Conservation (phyloP, 2,797 vertebrate genomes). For the Odontamblyopus rebecca region DNA sequence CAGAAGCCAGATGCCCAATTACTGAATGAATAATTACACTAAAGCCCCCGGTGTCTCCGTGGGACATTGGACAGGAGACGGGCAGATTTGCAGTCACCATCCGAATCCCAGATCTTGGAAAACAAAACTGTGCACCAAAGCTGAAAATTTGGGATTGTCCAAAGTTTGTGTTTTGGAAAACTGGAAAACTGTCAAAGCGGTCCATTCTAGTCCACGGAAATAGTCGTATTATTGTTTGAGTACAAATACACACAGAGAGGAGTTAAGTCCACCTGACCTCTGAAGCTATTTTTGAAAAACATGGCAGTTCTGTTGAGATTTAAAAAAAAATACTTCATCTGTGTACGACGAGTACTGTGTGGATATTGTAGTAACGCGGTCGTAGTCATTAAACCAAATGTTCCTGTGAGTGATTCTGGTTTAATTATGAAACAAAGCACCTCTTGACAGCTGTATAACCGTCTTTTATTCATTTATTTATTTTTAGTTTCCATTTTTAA, state of each 20-base stretch:
- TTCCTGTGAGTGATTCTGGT: background rate
- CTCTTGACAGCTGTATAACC: background rate
- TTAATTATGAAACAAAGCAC: background rate
- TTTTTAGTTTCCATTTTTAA: no score
- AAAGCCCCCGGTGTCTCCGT: background rate
- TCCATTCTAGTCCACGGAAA: background rate
- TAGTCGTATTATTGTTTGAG: background rate
- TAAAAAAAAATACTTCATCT: no score
- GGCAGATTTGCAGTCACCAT: background rate
- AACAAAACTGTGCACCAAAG: background rate
- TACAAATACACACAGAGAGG: no score
- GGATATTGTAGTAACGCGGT: no score
- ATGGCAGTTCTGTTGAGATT: no score
- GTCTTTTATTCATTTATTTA: no score
- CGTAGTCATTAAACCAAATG: background rate
- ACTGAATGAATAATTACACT: background rate
- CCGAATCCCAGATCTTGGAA: background rate
- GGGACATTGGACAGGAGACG: background rate
- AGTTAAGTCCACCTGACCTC: background rate
- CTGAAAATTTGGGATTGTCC: background rate
- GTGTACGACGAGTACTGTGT: no score
- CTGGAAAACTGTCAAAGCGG: background rate
- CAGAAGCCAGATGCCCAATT: background rate
- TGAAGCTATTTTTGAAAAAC: background rate
- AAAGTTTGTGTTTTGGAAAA: background rate